Percentiles rank a stretch among this genome's conserved stretches.
phyloP scores from a whole-genome alignment of 2,113 vertebrate genomes.

The Telmatochromis bifrenatus region DNA sequence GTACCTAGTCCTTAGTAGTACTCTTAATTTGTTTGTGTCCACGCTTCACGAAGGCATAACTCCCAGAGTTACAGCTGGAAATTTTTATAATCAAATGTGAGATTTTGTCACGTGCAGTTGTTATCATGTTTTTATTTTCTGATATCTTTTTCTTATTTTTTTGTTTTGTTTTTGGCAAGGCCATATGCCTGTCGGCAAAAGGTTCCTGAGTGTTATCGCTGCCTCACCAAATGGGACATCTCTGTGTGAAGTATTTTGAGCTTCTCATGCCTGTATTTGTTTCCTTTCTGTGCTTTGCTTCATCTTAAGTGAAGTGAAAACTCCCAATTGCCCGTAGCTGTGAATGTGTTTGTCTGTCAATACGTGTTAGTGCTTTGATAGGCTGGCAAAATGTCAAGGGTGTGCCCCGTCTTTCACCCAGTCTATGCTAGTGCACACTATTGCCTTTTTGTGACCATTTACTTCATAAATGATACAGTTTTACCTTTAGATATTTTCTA shows the following conservation, averaged over 20 bases:
- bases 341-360: conserved; percentile 29
- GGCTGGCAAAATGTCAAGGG: conserved; percentile 29
- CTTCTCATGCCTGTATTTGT: not conserved
- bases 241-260: not conserved
- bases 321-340: not conserved
- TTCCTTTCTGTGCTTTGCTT: not conserved
- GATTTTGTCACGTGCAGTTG: not conserved
- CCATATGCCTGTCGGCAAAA: not conserved
- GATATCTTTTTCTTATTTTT: not conserved
- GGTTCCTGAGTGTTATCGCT: not conserved
- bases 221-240: not conserved
- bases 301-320: conserved; percentile 5
- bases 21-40: not conserved
- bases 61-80: not conserved
- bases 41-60: not conserved
- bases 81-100: not conserved
- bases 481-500: not conserved
- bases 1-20: not conserved
- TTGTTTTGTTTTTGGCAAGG: not conserved
- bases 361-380: conserved; percentile 7
- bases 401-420: not conserved
- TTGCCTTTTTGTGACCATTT: not conserved
- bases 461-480: not conserved
- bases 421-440: not conserved
- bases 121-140: not conserved